Evolutionary conservation across 1,140 invertebrate genomes (phyloP).

Genomic region (Branchinecta lindahli): DNA sequence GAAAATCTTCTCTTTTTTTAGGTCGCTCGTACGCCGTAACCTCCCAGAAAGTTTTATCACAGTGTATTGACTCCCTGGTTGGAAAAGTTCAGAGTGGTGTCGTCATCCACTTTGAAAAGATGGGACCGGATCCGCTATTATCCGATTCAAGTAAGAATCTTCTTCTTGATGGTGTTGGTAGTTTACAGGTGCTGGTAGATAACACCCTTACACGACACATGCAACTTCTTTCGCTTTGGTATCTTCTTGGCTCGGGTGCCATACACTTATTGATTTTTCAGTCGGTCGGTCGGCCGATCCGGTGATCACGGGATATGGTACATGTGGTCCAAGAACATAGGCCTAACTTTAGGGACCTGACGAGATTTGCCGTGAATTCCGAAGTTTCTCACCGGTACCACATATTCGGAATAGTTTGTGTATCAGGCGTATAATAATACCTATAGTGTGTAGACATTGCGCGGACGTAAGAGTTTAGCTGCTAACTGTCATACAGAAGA

Average conservation of each 20-base stretch:
- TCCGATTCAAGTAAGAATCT: conserved; percentile 30
- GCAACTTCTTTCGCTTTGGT: neutral
- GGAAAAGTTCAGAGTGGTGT: conserved; percentile 95
- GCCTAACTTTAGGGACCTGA: neutral
- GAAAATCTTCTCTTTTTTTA: conserved; percentile 32
- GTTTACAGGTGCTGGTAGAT: neutral
- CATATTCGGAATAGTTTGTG: no score
- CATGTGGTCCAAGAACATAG: no score
- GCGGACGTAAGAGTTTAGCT: no score
- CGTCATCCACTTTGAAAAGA: conserved; percentile 93
- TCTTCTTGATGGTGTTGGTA: no score
- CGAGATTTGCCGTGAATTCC: neutral
- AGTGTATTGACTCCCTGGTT: conserved; percentile 89
- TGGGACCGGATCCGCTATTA: conserved; percentile 67
- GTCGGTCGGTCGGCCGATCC: no score
- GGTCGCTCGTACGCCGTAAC: conserved; percentile 89
- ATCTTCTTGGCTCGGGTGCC: no score
- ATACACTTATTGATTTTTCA: neutral
- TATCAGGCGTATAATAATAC: no score
- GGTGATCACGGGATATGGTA: no score
- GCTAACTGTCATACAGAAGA: no score
- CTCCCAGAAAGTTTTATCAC: conserved; percentile 84
- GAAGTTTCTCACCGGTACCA: neutral
- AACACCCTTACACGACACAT: no score
- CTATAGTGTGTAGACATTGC: no score